Base-by-base conservation (phyloP, 1,140 invertebrate species). In the Patella vulgata region DNA sequence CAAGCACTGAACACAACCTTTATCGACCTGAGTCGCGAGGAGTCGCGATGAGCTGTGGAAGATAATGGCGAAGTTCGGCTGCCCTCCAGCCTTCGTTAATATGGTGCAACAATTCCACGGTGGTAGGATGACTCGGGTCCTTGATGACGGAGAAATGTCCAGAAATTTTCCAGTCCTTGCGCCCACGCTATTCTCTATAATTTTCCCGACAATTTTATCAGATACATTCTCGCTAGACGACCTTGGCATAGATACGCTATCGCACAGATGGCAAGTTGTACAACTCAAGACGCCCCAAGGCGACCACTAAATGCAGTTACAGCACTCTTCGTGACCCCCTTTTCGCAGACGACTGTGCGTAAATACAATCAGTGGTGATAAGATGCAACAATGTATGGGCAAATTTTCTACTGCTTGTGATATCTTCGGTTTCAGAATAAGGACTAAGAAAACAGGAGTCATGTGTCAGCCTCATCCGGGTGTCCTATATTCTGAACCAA, bases 1-100 rank as follows among this genome's bases (percentile, higher is more conserved):
- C n/a, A 39, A 19, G 48, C 25, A 3, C 73, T 73, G 1, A 68
- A 60, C 58, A n/a, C 44, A 3, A 64, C 61, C 19, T 70, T 66
- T 46, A 42, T 75, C 3, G 68, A 73, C 54, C 54, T 75, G 28
- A 66, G 63, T 1, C n/a, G n/a, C n/a, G n/a, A n/a, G n/a, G 69
- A 73, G 47, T 56, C 71, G 11, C 69, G 68, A 48, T 65, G 71
- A 42, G 63, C 63, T 21, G 63, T 70, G 42, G 63, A 58, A 39
- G 31, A 63, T 61, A 23, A 42, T 67, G 12, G 43, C 14, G 27
- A 73, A 66, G 46, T 46, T 64, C 25, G 62, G 68, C 1, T 73
- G 66, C 39, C 63, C 66, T 12, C 52, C 48, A 3, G 62, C 64
- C 46, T 59, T 67, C 12, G 17, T 61, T 12, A 58, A 14, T 5